Evolutionary conservation across 2,797 vertebrate species (phyloP), one percentile per base, ranked within the genome.

Genomic region (Chrysolophus pictus): DNA sequence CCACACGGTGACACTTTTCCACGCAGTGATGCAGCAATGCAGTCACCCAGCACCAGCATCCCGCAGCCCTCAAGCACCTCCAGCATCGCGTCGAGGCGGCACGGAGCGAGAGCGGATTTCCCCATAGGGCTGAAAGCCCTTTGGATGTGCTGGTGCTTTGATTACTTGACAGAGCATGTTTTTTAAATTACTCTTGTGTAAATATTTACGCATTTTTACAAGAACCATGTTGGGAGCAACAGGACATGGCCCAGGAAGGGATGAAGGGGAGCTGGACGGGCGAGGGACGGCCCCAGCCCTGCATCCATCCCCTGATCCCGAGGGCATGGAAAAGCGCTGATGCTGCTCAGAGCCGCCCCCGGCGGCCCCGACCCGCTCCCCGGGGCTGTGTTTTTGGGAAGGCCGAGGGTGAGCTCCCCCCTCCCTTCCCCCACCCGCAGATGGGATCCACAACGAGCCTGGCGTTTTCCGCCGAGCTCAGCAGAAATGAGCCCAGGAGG

Each of bases 401-500:
- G 94, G 95, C 92, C 60, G 65, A 93, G 88, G 89, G 92, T 88
- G 92, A 94, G 80, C 56, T 62, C 81, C 70, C 76, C 67, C n/a
- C 87, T 67, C 86, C 73, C 56, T 35, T 87, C 94, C 94, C 74
- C 97, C 97, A 93, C 90, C 92, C 92, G 91, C 96, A 96, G 84
- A 93, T 97, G 97, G 97, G 97, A 97, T 97, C 96, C 94, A 75
- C 96, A 92, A 93, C 14, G 69, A 85, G 96, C 70, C 6, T 91
- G 31, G 11, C 14, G 31, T 96, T 98, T 98, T 98, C 97, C 96
- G 92, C 97, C 7, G 70, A 98, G 97, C 98, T 98, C 97, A 97
- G 97, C 97, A 98, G 96, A 97, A 98, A 97, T 84, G 90, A 82
- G 24, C 95, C 76, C 95, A 90, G 96, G 94, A 97, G 97, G 97